Conservation (phyloP, 2,888 invertebrate species). For the Serrognathus titanus region DNA sequence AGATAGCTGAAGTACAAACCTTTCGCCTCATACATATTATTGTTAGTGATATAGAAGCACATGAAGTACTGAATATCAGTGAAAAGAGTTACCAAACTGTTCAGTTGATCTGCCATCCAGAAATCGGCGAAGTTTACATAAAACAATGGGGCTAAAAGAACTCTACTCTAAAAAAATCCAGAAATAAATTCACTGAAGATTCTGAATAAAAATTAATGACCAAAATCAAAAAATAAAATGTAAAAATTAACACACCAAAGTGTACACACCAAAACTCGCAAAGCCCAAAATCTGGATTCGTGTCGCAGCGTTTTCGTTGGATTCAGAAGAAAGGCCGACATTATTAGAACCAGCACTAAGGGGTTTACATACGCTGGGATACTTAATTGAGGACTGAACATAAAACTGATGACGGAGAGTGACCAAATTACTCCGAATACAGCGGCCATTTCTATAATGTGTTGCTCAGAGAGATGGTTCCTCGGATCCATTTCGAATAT, state of each 20-base stretch:
- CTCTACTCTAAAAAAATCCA: constrained; percentile 64
- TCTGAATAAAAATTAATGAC: not conserved
- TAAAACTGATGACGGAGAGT: constrained; percentile 79
- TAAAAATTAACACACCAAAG: constrained; percentile 14
- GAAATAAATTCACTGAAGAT: constrained; percentile 9
- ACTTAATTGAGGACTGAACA: constrained; percentile 75
- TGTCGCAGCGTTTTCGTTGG: constrained; percentile 89
- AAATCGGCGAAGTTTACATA: constrained; percentile 96
- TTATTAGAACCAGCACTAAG: constrained; percentile 74
- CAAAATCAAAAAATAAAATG: not conserved
- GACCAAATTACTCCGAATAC: constrained; percentile 95
- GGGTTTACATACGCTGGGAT: constrained; percentile 94
- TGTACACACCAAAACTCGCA: constrained; percentile 77
- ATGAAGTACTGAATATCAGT: constrained; percentile 91
- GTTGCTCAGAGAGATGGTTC: constrained; percentile 90
- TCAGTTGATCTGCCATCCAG: constrained; percentile 98
- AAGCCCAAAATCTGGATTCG: constrained; percentile 91
- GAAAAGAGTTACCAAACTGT: constrained; percentile 85
- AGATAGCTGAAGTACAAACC: constrained; percentile 43
- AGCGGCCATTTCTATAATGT: constrained; percentile 90
- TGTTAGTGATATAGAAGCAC: constrained; percentile 85
- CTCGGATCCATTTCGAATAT: constrained; percentile 96
- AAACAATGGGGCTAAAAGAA: constrained; percentile 86
- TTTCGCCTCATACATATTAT: constrained; percentile 65
- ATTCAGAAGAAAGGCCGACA: constrained; percentile 84